A percentile compares a stretch with the other conserved stretches of the same genome.
These are phyloP conservation scores for Hippolais icterina DNA, from an alignment of 2,113 vertebrate species.

Conservation along the genomic window DNA sequence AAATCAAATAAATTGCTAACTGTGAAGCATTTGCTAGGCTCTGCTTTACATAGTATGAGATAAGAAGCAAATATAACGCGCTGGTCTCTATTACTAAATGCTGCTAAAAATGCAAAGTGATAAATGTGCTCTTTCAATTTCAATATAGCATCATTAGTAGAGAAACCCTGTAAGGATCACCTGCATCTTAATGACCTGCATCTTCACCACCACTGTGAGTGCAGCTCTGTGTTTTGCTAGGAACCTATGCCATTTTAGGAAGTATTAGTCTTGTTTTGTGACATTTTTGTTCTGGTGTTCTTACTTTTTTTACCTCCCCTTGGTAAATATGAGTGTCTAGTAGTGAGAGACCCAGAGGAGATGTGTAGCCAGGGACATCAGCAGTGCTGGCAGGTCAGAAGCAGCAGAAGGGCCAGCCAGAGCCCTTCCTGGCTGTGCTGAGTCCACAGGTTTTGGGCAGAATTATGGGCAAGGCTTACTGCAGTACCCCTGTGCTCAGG, in stretches of 20 bases:
- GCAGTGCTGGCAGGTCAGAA: neutral
- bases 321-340: neutral
- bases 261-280: neutral
- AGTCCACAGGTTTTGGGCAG: neutral
- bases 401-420: neutral
- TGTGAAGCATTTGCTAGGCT: neutral
- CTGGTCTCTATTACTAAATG: neutral
- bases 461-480: slow-evolving; percentile 10
- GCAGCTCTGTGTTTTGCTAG: neutral
- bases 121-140: neutral
- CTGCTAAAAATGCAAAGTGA: neutral
- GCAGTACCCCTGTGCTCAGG: neutral
- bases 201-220: neutral
- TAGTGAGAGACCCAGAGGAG: neutral
- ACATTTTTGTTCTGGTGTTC: neutral
- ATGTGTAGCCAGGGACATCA: neutral
- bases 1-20: neutral
- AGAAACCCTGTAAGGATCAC: neutral
- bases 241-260: neutral
- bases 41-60: neutral
- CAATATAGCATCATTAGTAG: neutral
- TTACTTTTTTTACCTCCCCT: neutral
- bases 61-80: neutral
- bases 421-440: slow-evolving; percentile 4
- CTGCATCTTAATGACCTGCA: neutral